Conservation (phyloP, 2,797 vertebrate species). For the Choloepus didactylus region DNA sequence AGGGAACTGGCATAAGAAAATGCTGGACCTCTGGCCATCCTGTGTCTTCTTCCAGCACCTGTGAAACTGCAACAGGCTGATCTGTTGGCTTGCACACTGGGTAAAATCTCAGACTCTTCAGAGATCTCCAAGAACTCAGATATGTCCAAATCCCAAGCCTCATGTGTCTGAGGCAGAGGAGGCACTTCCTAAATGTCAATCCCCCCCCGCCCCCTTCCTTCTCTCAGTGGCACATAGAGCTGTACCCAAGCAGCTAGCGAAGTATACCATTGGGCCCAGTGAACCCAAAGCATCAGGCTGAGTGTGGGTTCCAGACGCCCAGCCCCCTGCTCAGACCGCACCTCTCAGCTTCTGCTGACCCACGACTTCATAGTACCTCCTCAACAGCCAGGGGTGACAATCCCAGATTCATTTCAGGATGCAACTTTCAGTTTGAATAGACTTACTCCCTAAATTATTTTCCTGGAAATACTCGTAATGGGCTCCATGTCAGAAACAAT, state of each 20-base stretch:
- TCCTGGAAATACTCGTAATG: constrained; percentile 6
- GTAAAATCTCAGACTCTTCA: not conserved
- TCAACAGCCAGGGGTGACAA: not conserved
- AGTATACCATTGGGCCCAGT: fast-evolving
- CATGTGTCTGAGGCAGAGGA: fast-evolving
- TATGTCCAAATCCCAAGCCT: too few relatives aligned
- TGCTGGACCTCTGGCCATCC: too few relatives aligned
- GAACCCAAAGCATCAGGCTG: not conserved
- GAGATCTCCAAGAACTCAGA: too few relatives aligned
- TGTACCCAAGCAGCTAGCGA: fast-evolving
- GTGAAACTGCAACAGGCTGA: not conserved
- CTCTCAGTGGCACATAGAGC: fast-evolving
- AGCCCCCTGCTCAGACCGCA: not conserved
- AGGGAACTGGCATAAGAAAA: not conserved
- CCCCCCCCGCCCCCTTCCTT: fast-evolving
- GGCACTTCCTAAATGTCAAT: fast-evolving
- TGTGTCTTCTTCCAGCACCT: not conserved
- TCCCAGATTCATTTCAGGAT: not conserved
- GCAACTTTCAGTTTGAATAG: not conserved
- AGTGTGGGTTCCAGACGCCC: too few relatives aligned
- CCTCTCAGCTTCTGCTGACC: not conserved
- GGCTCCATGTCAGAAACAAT: not conserved
- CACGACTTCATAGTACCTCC: fast-evolving
- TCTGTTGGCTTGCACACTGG: fast-evolving
- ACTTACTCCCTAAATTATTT: not conserved